A percentile compares a stretch with the other conserved stretches of the same genome.
Conservation (phyloP, 2,797 vertebrate genomes). For the Orientallactaga sibirica region DNA sequence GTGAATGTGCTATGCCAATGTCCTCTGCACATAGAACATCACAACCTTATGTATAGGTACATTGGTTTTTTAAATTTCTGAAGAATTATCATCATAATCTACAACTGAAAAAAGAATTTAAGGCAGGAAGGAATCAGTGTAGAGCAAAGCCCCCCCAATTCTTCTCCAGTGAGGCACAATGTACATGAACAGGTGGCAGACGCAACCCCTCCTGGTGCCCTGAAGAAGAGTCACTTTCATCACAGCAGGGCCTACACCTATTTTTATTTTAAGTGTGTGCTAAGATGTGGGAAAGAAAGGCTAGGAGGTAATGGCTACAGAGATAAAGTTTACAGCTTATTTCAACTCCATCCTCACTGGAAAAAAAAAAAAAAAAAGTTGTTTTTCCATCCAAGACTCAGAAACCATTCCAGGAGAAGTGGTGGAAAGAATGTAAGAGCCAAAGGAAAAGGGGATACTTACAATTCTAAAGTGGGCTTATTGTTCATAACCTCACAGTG, state of each 20-base stretch:
- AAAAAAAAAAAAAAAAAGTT: no score
- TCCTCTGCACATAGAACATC: background rate
- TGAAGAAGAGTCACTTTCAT: background rate
- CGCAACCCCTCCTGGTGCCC: background rate
- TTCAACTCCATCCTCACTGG: slow-evolving; percentile 21
- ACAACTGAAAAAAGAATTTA: background rate
- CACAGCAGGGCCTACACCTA: background rate
- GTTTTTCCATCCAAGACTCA: no score
- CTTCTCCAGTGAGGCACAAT: background rate
- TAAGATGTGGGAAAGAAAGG: background rate
- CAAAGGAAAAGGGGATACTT: no score
- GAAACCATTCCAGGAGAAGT: no score
- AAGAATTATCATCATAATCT: background rate
- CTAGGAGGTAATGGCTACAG: background rate
- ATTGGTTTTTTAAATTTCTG: no score
- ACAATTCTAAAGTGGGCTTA: no score
- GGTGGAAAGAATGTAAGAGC: no score
- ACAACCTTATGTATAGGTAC: no score
- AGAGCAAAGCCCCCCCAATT: background rate
- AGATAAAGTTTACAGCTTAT: slow-evolving; percentile 10
- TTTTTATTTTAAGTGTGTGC: background rate
- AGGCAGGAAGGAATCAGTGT: background rate
- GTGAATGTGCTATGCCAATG: background rate
- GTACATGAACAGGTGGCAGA: background rate
- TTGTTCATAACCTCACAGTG: no score